Evolutionary conservation across 2,113 vertebrate genomes (phyloP).

Genomic region (Periophthalmus modestus): DNA sequence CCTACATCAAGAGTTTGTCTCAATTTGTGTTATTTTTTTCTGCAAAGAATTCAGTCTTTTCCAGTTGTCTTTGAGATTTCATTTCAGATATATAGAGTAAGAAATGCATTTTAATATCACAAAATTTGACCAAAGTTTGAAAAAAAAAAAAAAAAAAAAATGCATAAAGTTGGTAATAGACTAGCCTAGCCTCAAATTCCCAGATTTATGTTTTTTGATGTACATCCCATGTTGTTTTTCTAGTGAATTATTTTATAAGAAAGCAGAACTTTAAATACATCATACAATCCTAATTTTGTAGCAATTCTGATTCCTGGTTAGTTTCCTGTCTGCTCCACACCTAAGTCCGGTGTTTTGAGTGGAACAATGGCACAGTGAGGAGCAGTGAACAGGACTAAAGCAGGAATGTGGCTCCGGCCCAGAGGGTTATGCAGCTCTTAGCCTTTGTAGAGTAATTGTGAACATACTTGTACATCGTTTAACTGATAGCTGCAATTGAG

Average conservation of each 20-base stretch:
- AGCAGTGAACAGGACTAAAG: slow-evolving; percentile 45
- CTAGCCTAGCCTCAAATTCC: too few relatives aligned
- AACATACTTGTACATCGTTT: background rate
- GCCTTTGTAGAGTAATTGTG: background rate
- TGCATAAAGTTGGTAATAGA: background rate
- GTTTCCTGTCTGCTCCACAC: background rate
- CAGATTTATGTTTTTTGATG: too few relatives aligned
- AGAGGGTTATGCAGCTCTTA: background rate
- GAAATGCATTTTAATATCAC: too few relatives aligned
- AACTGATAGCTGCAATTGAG: background rate
- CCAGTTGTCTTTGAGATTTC: background rate
- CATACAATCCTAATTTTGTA: background rate
- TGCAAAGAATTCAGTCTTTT: background rate
- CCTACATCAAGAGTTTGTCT: background rate
- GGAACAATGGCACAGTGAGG: slow-evolving; percentile 51
- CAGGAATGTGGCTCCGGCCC: slow-evolving; percentile 58
- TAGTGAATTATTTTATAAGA: too few relatives aligned
- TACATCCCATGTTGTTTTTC: too few relatives aligned
- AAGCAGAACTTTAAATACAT: too few relatives aligned
- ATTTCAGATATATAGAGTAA: too few relatives aligned
- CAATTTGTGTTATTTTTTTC: background rate
- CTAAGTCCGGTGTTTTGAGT: slow-evolving; percentile 7
- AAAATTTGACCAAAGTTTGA: background rate
- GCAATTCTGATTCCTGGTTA: background rate
- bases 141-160: background rate